These are phyloP conservation scores for Hydra vulgaris DNA, from an alignment of 30 jellyfish, hydroid and myxozoan species.

Conservation along the genomic window DNA sequence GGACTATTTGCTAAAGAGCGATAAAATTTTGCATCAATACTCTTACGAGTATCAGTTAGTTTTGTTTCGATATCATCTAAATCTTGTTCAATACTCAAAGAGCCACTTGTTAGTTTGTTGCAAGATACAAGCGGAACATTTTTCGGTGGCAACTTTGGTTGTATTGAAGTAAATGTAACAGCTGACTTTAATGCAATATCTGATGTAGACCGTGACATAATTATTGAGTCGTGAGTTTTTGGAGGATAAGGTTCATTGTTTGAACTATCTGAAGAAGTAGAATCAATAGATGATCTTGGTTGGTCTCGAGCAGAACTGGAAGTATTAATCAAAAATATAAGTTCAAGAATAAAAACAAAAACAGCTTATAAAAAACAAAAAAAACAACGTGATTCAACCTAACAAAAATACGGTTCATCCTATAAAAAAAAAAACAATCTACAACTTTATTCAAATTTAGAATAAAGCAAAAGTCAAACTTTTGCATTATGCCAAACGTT, in stretches of 20 bases:
- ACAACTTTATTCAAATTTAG: too few relatives aligned
- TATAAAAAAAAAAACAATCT: too few relatives aligned
- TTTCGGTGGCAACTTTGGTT: neutral
- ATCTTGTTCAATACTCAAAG: conserved; percentile 73
- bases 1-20: conserved; percentile 64
- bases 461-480: too few relatives aligned
- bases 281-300: neutral
- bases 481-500: too few relatives aligned
- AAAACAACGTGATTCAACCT: too few relatives aligned
- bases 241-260: neutral
- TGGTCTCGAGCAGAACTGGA: neutral
- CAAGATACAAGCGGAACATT: neutral
- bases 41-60: conserved; percentile 80
- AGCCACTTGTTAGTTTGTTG: conserved; percentile 1
- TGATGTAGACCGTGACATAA: conserved; percentile 26
- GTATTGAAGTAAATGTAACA: neutral
- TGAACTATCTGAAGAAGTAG: neutral
- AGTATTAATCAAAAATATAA: too few relatives aligned
- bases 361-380: neutral
- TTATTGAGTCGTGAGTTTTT: neutral
- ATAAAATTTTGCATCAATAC: conserved; percentile 93
- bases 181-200: conserved; percentile 4
- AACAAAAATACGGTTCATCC: too few relatives aligned
- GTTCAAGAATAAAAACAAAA: neutral
- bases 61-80: conserved; percentile 75